These are phyloP conservation scores for Leptinotarsa undecemlineata DNA, from an alignment of 1,140 invertebrate genomes.

Conservation along the genomic window DNA sequence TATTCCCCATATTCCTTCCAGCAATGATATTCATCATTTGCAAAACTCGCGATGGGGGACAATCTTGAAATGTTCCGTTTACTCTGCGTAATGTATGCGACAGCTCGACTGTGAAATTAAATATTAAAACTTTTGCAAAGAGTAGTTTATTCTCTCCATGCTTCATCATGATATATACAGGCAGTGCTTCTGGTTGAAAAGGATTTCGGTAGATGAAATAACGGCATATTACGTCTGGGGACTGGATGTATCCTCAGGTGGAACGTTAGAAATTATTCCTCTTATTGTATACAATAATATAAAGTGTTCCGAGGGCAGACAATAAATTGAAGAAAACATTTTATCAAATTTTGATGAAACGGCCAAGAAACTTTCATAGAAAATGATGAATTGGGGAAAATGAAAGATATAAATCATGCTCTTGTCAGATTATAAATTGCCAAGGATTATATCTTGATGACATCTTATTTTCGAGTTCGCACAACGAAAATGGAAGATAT, in stretches of 20 bases:
- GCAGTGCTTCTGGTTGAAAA: background rate
- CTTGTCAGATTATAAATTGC: no score
- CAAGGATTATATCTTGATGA: no score
- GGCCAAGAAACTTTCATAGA: no score
- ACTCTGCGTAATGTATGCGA: constrained; percentile 2
- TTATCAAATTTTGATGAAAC: no score
- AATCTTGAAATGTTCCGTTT: constrained; percentile 20
- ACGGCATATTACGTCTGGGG: background rate
- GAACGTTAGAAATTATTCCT: no score
- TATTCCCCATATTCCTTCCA: constrained; percentile 30
- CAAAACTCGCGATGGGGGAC: constrained; percentile 10
- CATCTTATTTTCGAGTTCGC: no score
- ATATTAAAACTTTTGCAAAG: constrained; percentile 26
- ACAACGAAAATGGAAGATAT: no score
- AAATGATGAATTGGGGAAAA: no score
- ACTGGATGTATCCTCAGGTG: background rate
- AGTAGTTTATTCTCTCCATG: background rate
- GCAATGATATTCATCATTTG: constrained; percentile 33
- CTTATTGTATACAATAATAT: no score
- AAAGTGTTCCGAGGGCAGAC: no score
- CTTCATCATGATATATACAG: background rate
- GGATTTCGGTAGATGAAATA: background rate
- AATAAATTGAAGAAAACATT: no score
- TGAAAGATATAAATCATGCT: no score
- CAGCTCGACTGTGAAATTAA: constrained; percentile 29